phyloP scores from a whole-genome alignment of 2,888 invertebrate genomes.

The Formica aserva region DNA sequence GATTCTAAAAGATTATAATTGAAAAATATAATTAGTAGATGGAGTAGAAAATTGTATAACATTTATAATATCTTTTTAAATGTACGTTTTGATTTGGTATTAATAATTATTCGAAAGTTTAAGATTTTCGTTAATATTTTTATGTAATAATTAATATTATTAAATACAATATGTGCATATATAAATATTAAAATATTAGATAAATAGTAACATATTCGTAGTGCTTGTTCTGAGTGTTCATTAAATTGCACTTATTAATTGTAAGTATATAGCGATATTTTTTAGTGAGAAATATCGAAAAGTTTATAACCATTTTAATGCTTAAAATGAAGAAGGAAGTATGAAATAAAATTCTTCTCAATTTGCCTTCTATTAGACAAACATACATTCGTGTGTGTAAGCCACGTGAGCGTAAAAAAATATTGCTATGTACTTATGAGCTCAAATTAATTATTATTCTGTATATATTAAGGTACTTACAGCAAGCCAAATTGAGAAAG shows the following conservation, averaged over 20 bases:
- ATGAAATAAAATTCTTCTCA: too few species aligned
- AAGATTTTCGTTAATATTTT: not conserved
- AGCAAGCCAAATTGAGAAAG: conserved; percentile 88
- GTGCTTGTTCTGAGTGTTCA: not conserved
- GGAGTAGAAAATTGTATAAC: not conserved
- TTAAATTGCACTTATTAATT: too few species aligned
- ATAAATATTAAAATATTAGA: not conserved
- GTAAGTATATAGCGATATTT: too few species aligned
- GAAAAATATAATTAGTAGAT: not conserved
- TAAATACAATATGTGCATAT: not conserved
- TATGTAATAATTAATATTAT: not conserved
- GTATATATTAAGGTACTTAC: too few species aligned
- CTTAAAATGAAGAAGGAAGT: too few species aligned
- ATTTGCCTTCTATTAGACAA: too few species aligned
- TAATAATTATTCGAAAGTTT: not conserved
- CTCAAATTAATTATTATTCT: too few species aligned
- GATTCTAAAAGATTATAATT: not conserved
- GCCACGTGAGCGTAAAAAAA: too few species aligned
- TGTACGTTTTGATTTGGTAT: not conserved
- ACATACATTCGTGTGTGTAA: too few species aligned
- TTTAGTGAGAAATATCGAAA: too few species aligned
- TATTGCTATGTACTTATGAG: too few species aligned
- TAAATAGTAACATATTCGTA: conserved; percentile 8
- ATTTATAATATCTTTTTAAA: not conserved
- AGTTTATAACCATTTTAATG: too few species aligned